Evolutionary conservation across 2,888 invertebrate species (phyloP).

Genomic region (Callyntrura sp.): DNA sequence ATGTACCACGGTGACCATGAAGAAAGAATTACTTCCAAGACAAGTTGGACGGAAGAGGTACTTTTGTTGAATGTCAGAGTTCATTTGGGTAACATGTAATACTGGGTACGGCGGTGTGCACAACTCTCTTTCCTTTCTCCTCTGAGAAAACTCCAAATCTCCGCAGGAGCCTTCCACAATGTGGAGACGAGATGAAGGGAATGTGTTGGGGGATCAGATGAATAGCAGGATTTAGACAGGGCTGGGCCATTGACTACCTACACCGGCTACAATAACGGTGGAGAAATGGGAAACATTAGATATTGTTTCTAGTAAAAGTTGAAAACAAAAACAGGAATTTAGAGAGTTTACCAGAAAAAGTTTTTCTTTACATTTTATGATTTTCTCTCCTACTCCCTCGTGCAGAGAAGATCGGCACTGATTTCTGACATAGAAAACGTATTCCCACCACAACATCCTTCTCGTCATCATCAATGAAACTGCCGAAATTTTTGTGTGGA

Average conservation of each 20-base stretch:
- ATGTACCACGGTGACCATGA: slow-evolving; percentile 62
- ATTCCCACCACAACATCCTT: neutral
- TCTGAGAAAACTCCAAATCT: slow-evolving; percentile 20
- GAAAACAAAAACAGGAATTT: no score
- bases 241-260: no score
- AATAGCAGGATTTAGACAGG: neutral
- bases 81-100: slow-evolving; percentile 38
- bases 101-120: no score
- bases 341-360: no score
- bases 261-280: no score
- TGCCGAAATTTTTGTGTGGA: neutral
- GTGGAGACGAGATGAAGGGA: neutral
- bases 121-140: slow-evolving; percentile 25
- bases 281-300: no score
- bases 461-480: no score
- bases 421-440: neutral
- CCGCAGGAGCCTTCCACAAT: slow-evolving; percentile 23
- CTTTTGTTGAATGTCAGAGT: slow-evolving; percentile 71
- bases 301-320: no score
- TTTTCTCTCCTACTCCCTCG: neutral
- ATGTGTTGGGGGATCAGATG: slow-evolving; percentile 17
- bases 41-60: slow-evolving; percentile 4
- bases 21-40: slow-evolving; percentile 24
- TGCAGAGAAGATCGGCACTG: neutral
- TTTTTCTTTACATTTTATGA: no score